Percentiles rank a stretch among this genome's conserved stretches.
Evolutionary conservation across 2,888 invertebrate genomes (phyloP).

Genomic region (Ectropis crepuscularia): DNA sequence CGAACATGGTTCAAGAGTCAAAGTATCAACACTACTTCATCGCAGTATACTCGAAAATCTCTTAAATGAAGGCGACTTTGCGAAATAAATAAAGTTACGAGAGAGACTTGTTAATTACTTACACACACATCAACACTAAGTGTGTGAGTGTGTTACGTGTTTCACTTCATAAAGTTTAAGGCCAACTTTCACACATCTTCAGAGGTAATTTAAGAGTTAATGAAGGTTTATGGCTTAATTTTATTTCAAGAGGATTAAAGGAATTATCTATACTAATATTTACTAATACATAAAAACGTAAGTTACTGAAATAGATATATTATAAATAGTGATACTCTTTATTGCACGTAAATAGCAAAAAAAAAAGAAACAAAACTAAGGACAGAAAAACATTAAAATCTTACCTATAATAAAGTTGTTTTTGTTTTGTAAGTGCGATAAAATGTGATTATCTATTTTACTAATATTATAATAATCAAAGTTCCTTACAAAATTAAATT

Average conservation of each 20-base stretch:
- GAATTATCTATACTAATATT: background rate
- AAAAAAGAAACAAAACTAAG: too few relatives aligned
- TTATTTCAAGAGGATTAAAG: background rate
- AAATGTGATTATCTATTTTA: too few relatives aligned
- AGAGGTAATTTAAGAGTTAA: slow-evolving; percentile 1
- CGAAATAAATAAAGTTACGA: slow-evolving; percentile 76
- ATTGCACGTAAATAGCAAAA: too few relatives aligned
- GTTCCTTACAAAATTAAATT: too few relatives aligned
- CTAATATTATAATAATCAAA: too few relatives aligned
- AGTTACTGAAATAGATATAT: too few relatives aligned
- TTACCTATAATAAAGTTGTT: too few relatives aligned
- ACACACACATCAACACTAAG: slow-evolving; percentile 44
- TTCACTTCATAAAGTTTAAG: slow-evolving; percentile 18
- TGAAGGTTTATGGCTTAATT: slow-evolving; percentile 2
- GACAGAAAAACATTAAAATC: too few relatives aligned
- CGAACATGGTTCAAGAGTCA: background rate
- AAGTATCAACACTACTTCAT: slow-evolving; percentile 58
- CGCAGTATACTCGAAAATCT: slow-evolving; percentile 48
- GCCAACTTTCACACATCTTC: slow-evolving; percentile 31
- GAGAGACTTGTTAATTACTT: slow-evolving; percentile 75
- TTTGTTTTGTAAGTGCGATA: too few relatives aligned
- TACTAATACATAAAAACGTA: background rate
- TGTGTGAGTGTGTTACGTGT: slow-evolving; percentile 16
- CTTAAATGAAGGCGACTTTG: slow-evolving; percentile 72
- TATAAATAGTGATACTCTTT: too few relatives aligned